A percentile compares a stretch with the other conserved stretches of the same genome.
Evolutionary conservation across 2,113 vertebrate species (phyloP).

Genomic region (Entelurus aequoreus): DNA sequence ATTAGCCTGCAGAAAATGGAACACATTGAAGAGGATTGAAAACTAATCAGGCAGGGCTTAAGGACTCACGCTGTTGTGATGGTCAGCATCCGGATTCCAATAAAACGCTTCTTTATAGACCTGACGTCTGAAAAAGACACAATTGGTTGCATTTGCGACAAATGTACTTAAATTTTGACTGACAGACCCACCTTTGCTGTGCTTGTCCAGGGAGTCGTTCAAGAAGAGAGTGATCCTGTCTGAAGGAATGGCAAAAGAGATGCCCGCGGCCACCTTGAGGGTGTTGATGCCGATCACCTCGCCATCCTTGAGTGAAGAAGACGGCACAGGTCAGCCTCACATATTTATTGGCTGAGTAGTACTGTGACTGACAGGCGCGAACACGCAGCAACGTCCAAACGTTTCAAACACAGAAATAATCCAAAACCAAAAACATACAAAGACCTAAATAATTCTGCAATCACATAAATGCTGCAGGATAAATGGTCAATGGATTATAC

Average conservation of each 20-base stretch:
- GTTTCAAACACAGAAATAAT: too few relatives aligned
- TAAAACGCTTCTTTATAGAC: slow-evolving; percentile 84
- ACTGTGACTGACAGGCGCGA: too few relatives aligned
- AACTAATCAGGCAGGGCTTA: slow-evolving; percentile 56
- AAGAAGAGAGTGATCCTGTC: slow-evolving; percentile 87
- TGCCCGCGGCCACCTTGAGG: slow-evolving; percentile 88
- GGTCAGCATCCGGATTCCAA: slow-evolving; percentile 89
- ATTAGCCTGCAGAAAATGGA: slow-evolving; percentile 70
- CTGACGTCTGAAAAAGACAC: slow-evolving; percentile 68
- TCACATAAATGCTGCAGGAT: too few relatives aligned
- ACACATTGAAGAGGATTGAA: not conserved
- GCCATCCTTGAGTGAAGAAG: slow-evolving; percentile 74
- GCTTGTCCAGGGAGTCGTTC: slow-evolving; percentile 78
- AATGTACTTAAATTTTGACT: not conserved
- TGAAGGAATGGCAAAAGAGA: slow-evolving; percentile 93
- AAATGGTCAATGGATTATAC: too few relatives aligned
- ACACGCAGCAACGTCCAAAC: too few relatives aligned
- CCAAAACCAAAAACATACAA: too few relatives aligned
- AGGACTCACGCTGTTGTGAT: slow-evolving; percentile 81
- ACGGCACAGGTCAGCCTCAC: not conserved
- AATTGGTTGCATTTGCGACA: not conserved
- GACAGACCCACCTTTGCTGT: slow-evolving; percentile 75
- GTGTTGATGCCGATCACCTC: slow-evolving; percentile 97
- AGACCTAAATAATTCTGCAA: too few relatives aligned
- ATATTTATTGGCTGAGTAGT: not conserved